A percentile compares a stretch with the other conserved stretches of the same genome.
These are phyloP conservation scores for Phodopus roborovskii DNA, from an alignment of 2,113 vertebrate species.

Conservation along the genomic window DNA sequence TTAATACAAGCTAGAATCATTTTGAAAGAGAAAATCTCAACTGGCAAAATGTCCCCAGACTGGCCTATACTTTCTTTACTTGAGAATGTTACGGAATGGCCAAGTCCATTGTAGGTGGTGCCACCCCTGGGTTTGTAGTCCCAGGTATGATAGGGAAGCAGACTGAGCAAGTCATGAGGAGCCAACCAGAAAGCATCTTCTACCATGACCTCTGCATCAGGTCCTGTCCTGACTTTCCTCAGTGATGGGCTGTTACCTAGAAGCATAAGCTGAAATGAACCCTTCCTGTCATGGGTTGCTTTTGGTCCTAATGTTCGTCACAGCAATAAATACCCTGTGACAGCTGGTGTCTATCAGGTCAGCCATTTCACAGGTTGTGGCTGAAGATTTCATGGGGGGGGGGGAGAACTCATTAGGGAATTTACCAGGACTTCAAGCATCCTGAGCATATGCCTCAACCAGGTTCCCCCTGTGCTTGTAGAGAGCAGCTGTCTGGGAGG, in stretches of 20 bases:
- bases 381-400: not conserved
- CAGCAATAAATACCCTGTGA: not conserved
- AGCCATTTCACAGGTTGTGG: too few species aligned
- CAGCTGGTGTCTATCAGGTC: not conserved
- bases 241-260: not conserved
- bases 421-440: not conserved
- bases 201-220: not conserved
- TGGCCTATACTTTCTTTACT: not conserved
- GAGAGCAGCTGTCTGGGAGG: not conserved
- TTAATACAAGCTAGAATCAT: not conserved
- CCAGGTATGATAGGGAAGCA: not conserved
- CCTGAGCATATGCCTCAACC: not conserved
- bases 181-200: not conserved
- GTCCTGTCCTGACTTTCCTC: not conserved
- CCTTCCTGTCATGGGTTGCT: not conserved
- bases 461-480: not conserved
- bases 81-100: too few species aligned
- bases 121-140: not conserved
- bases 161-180: not conserved
- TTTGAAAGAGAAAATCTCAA: not conserved
- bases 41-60: not conserved
- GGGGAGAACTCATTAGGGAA: not conserved
- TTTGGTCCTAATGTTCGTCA: not conserved
- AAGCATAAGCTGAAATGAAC: not conserved
- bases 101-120: not conserved